A percentile compares a stretch with the other conserved stretches of the same genome.
Conservation (phyloP, 2,797 vertebrate species). For the Hirundo rustica region DNA sequence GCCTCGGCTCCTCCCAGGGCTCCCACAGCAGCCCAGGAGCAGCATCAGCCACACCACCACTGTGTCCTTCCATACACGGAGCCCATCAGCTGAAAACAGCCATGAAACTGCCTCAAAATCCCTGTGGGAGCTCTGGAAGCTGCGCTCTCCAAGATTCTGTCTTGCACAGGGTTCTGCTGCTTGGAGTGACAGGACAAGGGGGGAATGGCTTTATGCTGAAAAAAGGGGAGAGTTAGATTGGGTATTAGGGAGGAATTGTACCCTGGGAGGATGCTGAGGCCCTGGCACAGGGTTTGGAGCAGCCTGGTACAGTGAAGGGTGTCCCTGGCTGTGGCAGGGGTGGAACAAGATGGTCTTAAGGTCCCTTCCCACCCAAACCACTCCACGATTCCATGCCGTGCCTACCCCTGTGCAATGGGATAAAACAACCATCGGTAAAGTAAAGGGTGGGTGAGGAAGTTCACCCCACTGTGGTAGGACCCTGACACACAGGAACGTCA, state of each 20-base stretch:
- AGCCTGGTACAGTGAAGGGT: accelerated
- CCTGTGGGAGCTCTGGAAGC: not conserved
- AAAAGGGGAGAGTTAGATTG: not conserved
- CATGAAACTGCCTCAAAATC: not conserved
- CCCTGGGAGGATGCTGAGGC: accelerated
- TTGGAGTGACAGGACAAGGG: not conserved
- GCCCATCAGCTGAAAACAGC: not conserved
- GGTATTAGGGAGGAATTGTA: not conserved
- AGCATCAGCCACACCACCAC: not conserved
- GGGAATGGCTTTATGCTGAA: not conserved
- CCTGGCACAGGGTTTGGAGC: not conserved
- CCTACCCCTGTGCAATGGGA: not conserved
- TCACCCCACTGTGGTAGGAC: not conserved
- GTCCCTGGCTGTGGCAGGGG: not conserved
- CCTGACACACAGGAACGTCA: not conserved
- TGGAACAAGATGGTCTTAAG: accelerated
- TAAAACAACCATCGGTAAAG: not conserved
- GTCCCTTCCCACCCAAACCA: not conserved
- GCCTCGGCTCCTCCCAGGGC: not conserved
- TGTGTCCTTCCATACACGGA: accelerated
- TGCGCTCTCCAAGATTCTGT: not conserved
- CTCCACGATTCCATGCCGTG: too few species aligned
- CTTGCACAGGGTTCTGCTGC: not conserved
- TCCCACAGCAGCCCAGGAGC: not conserved
- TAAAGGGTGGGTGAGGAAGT: not conserved